Percentiles rank a stretch among this genome's conserved stretches.
phyloP scores from a whole-genome alignment of 1,140 invertebrate genomes.

The Drosophila lini region DNA sequence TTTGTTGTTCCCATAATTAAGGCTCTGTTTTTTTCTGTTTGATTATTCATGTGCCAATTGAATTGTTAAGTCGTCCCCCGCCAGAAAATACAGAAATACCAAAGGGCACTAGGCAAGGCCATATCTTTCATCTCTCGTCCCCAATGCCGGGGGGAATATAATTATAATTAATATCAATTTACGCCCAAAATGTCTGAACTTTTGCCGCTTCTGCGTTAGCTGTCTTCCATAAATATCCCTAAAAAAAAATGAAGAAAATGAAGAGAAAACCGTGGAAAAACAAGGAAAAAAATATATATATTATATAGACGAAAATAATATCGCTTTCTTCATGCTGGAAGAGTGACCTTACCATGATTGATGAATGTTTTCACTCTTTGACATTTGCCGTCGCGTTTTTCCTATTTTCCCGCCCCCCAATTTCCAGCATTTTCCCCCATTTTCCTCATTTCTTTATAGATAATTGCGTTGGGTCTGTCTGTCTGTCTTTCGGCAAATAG shows the following conservation, averaged over 20 bases:
- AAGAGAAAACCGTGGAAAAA: background rate
- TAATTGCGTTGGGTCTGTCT: constrained; percentile 57
- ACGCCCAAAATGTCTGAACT: constrained; percentile 52
- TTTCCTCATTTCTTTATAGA: constrained; percentile 43
- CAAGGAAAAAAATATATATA: constrained; percentile 8
- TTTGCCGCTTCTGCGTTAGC: constrained; percentile 17
- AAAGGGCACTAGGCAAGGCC: constrained; percentile 6
- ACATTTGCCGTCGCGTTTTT: constrained; percentile 75
- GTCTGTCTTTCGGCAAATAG: constrained; percentile 30
- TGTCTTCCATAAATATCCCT: constrained; percentile 37
- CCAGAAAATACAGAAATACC: constrained; percentile 6
- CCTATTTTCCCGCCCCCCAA: constrained; percentile 13
- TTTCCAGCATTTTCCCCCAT: background rate
- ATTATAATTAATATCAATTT: constrained; percentile 80
- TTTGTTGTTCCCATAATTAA: constrained; percentile 32
- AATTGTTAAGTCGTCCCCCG: constrained; percentile 34
- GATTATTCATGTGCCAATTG: constrained; percentile 67
- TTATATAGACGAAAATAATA: constrained; percentile 32
- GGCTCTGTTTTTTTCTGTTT: constrained; percentile 28
- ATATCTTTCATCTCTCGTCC: constrained; percentile 32
- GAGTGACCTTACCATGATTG: constrained; percentile 78
- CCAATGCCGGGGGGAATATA: constrained; percentile 17
- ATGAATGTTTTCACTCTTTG: constrained; percentile 81
- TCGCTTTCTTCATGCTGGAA: constrained; percentile 51
- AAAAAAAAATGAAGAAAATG: constrained; percentile 1